Conservation (phyloP, 2,113 vertebrate genomes). For the Barnardius zonarius region DNA sequence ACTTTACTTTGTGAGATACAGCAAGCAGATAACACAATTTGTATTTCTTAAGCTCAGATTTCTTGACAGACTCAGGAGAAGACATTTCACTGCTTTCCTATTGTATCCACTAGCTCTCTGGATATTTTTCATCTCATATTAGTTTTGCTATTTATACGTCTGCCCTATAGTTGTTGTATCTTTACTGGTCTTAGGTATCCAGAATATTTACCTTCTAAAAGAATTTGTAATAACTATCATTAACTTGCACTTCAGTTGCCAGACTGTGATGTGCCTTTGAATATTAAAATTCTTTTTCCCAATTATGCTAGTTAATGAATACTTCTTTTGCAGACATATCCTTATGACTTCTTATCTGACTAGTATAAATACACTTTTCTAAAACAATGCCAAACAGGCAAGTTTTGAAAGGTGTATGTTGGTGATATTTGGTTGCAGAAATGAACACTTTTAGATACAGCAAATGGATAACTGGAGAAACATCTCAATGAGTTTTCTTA, state of each 20-base stretch:
- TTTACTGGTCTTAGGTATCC: background rate
- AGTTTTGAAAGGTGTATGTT: background rate
- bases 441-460: background rate
- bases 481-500: slow-evolving; percentile 65
- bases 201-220: background rate
- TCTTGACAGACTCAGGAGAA: background rate
- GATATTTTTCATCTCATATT: background rate
- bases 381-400: background rate
- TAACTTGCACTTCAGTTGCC: background rate
- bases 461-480: background rate
- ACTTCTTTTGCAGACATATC: background rate
- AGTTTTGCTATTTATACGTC: background rate
- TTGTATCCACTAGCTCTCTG: background rate
- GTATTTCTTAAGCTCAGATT: background rate
- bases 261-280: background rate
- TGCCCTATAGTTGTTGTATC: background rate
- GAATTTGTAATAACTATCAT: background rate
- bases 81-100: background rate
- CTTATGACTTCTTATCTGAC: background rate
- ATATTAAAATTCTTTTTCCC: background rate
- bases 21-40: background rate
- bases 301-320: background rate
- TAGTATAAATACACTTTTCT: background rate
- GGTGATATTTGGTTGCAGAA: background rate
- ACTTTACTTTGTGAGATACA: background rate